Base-by-base conservation (phyloP, 2,113 vertebrate species). In the Potamarius usumacintae region DNA sequence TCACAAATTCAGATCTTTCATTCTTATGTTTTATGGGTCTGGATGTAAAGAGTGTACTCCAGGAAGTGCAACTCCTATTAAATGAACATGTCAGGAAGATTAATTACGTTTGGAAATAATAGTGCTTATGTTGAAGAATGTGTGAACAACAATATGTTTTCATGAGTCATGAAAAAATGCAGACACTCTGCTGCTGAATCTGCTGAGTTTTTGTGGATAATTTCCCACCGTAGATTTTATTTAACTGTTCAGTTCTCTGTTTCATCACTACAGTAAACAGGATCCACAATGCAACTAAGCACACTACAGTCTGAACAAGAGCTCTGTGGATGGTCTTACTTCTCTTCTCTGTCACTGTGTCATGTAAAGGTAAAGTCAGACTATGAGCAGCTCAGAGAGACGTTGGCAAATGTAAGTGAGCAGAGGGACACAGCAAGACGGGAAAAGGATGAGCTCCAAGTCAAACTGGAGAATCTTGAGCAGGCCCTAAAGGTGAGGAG, bases 391-490 rank as follows among this genome's bases (percentile, higher is more conserved):
- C 95, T 96, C 89, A 92, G 90, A 91, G 92, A 93, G 94, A 91
- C 89, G 55, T 95, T 96, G 76, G 83, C 92, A 53, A 88, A 91
- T 87, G 96, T 97, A 94, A 96, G 94, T 91, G 87, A 93, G 86
- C 95, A 96, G 88, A 93, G 95, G 90, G 93, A 96, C 94, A 93
- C 92, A 93, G 96, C 96, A 87, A 90, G 95, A 89, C 93, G 93
- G 95, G 95, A 96, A 91, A 97, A 94, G 89, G 93, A 85, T 85
- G 95, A 95, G 92, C 96, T 96, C 93, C 95, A 93, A 94, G 96
- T 92, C 94, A 97, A 96, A 94, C 96, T 98, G 94, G 96, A 98
- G 95, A 96, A 96, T 95, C 91, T 99, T 92, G 97, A 98, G 94
- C 95, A 97, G 94, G 96, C 96, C 95, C 94, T 99, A 84, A 97